Evolutionary conservation across 92 coral and sea anemone species (phyloP).

Genomic region (Plumapathes pennacea): DNA sequence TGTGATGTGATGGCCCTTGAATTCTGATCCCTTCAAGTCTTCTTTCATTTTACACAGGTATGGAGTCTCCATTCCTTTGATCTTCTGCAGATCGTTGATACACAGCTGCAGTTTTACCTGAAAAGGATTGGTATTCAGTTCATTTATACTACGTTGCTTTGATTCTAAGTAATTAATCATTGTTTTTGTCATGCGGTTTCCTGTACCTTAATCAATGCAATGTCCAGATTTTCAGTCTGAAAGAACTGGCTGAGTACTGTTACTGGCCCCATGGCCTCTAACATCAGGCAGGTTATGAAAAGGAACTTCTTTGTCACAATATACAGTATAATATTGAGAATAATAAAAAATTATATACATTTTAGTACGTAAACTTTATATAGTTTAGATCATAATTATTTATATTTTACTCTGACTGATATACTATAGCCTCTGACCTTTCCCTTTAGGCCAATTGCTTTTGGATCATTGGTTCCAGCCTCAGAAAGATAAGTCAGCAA

Average conservation of each 20-base stretch:
- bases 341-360: too few species aligned
- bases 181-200: too few species aligned
- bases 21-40: neutral
- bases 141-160: too few species aligned
- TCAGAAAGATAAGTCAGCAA: slow-evolving; percentile 9
- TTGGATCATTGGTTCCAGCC: slow-evolving; percentile 20
- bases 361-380: too few species aligned
- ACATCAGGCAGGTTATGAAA: slow-evolving; percentile 10
- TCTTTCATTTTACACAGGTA: neutral
- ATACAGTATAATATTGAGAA: slow-evolving; percentile 3
- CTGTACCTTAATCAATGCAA: slow-evolving; percentile 8
- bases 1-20: neutral
- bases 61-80: neutral
- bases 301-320: slow-evolving; percentile 17
- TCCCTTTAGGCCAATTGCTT: slow-evolving; percentile 14
- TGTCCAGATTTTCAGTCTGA: slow-evolving; percentile 16
- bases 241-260: slow-evolving; percentile 20
- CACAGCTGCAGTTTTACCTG: slow-evolving; percentile 8
- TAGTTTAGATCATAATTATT: slow-evolving; percentile 2
- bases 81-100: neutral
- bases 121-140: neutral
- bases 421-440: slow-evolving; percentile 4
- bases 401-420: neutral
- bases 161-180: too few species aligned
- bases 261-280: slow-evolving; percentile 19